phyloP scores from a whole-genome alignment of 2,888 invertebrate genomes.

The Heliconius ismenius region DNA sequence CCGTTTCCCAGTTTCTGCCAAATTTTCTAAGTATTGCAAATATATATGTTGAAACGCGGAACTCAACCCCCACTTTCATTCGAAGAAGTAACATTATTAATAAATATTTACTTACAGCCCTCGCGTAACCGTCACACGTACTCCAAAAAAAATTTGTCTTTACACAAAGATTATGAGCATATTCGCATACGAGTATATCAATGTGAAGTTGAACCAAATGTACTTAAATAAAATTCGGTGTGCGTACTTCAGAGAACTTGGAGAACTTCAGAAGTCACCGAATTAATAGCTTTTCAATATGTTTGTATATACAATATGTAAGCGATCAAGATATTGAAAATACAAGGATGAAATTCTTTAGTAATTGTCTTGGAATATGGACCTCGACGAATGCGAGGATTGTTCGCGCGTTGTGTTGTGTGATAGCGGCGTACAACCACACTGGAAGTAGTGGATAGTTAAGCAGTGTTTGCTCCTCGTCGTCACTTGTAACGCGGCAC shows the following conservation, averaged over 20 bases:
- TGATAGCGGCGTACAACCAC: constrained; percentile 42
- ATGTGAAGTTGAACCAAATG: not conserved
- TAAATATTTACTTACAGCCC: no score
- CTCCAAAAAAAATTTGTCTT: no score
- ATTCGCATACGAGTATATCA: no score
- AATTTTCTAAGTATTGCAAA: no score
- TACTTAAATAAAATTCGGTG: not conserved
- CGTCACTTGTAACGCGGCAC: constrained; percentile 46
- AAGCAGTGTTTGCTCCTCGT: constrained; percentile 54
- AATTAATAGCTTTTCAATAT: no score
- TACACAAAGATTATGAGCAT: no score
- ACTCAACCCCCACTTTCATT: no score
- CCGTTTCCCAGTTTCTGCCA: no score
- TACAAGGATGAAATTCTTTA: not conserved
- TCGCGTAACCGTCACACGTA: no score
- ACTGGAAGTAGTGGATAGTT: constrained; percentile 52
- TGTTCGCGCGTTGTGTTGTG: constrained; percentile 21
- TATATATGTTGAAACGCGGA: no score
- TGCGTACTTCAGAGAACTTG: not conserved
- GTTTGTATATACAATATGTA: not conserved
- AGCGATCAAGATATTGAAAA: not conserved
- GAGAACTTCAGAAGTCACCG: no score
- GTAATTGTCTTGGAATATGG: not conserved
- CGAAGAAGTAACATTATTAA: no score
- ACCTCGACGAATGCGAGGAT: not conserved